A percentile compares a stretch with the other conserved stretches of the same genome.
Conservation (phyloP, 2,888 invertebrate genomes). For the Hermaeophaga mercurialis region DNA sequence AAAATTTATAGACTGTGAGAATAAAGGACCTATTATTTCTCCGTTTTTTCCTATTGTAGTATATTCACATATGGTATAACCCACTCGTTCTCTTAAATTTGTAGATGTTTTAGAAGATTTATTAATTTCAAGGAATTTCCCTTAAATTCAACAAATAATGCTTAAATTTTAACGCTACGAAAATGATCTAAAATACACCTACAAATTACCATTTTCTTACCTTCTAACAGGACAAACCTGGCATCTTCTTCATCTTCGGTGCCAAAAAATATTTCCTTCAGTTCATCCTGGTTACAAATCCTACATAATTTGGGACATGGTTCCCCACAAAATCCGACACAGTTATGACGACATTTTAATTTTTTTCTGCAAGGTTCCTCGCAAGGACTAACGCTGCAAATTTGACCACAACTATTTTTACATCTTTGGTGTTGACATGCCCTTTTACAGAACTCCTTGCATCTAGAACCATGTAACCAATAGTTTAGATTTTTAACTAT, state of each 20-base stretch:
- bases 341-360: slow-evolving; percentile 64
- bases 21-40: too few relatives aligned
- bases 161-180: too few relatives aligned
- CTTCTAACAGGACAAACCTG: slow-evolving; percentile 40
- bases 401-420: slow-evolving; percentile 57
- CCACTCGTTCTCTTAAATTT: too few relatives aligned
- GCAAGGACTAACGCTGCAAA: slow-evolving; percentile 60
- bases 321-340: slow-evolving; percentile 76
- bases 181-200: too few relatives aligned
- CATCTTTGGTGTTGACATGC: slow-evolving; percentile 61
- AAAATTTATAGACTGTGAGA: too few relatives aligned
- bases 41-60: too few relatives aligned
- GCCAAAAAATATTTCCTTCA: slow-evolving; percentile 44
- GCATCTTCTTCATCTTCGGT: slow-evolving; percentile 46
- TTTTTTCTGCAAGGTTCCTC: slow-evolving; percentile 53
- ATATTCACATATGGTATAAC: too few relatives aligned
- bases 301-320: slow-evolving; percentile 49
- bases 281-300: slow-evolving; percentile 48
- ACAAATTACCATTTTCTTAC: not conserved
- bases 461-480: too few relatives aligned
- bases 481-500: too few relatives aligned
- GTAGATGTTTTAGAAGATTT: too few relatives aligned
- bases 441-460: slow-evolving; percentile 49
- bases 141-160: too few relatives aligned
- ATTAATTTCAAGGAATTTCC: too few relatives aligned